Evolutionary conservation across 2,888 invertebrate species (phyloP).

Genomic region (Dryadula phaetusa): DNA sequence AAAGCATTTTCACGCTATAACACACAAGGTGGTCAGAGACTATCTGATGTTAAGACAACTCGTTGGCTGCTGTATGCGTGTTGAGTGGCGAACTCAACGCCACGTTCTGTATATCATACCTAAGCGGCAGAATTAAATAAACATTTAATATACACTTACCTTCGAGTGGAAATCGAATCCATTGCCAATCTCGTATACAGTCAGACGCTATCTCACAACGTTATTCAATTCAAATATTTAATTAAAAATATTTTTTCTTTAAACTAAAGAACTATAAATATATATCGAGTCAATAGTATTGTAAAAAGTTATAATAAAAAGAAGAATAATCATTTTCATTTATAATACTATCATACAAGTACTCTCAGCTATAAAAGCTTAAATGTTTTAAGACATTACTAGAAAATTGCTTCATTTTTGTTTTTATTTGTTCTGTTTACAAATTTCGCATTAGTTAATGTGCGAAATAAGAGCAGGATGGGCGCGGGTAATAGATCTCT

Average conservation of each 20-base stretch:
- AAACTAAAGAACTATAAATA: neutral
- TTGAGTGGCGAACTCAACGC: no score
- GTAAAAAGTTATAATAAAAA: neutral
- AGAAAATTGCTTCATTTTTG: conserved; percentile 28
- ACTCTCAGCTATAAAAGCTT: conserved; percentile 10
- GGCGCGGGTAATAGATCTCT: conserved; percentile 72
- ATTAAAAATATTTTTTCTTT: neutral
- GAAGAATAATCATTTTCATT: neutral
- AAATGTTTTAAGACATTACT: conserved; percentile 30
- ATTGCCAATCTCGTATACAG: no score
- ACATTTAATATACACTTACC: no score
- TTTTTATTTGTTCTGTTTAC: conserved; percentile 42
- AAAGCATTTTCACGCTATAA: no score
- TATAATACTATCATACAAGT: neutral
- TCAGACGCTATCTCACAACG: no score
- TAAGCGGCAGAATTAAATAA: no score
- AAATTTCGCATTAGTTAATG: conserved; percentile 49
- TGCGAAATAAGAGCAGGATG: conserved; percentile 63
- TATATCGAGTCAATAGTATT: neutral
- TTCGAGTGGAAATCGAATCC: no score
- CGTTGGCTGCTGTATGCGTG: no score
- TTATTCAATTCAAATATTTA: no score
- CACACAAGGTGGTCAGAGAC: no score
- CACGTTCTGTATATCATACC: no score
- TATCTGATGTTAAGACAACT: no score